These are phyloP conservation scores for Agriopis leucophaearia DNA, from an alignment of 2,888 invertebrate genomes.

Conservation along the genomic window DNA sequence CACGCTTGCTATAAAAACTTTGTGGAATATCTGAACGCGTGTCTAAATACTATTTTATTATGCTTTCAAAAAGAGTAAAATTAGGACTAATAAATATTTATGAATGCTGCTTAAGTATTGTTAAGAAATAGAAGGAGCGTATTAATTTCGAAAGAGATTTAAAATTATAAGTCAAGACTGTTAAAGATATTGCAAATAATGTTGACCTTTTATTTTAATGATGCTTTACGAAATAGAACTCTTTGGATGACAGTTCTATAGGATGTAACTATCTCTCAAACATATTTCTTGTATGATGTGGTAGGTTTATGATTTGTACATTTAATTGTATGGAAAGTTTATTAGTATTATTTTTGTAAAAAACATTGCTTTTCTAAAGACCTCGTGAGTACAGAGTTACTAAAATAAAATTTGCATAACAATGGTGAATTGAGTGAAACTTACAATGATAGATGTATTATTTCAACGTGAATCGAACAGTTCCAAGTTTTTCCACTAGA, in stretches of 20 bases:
- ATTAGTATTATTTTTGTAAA: neutral
- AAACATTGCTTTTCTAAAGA: neutral
- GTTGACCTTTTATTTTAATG: conserved; percentile 32
- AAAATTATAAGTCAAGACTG: conserved; percentile 24
- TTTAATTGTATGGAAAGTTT: too few species aligned
- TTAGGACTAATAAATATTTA: conserved; percentile 40
- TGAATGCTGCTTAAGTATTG: conserved; percentile 15
- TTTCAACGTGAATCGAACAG: conserved; percentile 33
- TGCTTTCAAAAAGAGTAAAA: conserved; percentile 37
- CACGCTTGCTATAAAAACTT: conserved; percentile 74
- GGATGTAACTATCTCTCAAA: conserved; percentile 7
- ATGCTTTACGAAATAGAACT: conserved; percentile 23
- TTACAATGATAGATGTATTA: conserved; percentile 32
- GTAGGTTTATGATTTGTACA: neutral
- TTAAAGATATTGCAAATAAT: conserved; percentile 30
- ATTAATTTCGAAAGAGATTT: conserved; percentile 26
- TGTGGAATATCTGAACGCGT: conserved; percentile 68
- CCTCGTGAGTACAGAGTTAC: too few species aligned
- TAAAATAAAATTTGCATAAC: conserved; percentile 36
- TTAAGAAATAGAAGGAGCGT: conserved; percentile 24
- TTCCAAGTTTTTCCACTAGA: conserved; percentile 46
- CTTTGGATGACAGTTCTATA: conserved; percentile 7
- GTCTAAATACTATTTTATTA: conserved; percentile 37
- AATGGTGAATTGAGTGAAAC: conserved; percentile 44
- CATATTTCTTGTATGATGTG: neutral